Evolutionary conservation across 1,140 invertebrate species (phyloP).

Genomic region (Nasonia giraulti): DNA sequence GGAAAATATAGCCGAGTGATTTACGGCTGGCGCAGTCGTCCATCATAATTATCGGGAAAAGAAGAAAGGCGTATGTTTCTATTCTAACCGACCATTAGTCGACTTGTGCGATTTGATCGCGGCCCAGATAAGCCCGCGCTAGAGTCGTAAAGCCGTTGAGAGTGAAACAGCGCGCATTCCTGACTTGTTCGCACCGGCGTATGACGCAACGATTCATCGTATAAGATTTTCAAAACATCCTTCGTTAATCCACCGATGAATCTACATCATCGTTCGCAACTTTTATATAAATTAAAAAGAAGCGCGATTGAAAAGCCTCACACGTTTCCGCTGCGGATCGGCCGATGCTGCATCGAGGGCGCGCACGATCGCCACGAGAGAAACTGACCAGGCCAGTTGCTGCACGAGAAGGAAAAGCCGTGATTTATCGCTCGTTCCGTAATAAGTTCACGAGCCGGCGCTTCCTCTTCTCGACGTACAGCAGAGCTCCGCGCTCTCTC

Average conservation of each 20-base stretch:
- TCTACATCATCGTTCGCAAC: background rate
- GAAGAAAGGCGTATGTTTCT: slow-evolving; percentile 36
- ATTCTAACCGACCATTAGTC: slow-evolving; percentile 20
- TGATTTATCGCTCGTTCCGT: slow-evolving; percentile 38
- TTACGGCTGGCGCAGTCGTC: background rate
- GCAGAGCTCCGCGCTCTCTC: background rate
- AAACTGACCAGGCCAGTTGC: slow-evolving; percentile 8
- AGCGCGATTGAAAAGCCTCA: too few species aligned
- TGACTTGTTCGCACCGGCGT: background rate
- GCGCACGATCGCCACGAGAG: background rate
- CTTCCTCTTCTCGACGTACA: slow-evolving; percentile 22
- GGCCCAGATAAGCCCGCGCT: slow-evolving; percentile 14
- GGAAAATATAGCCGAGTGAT: slow-evolving; percentile 5
- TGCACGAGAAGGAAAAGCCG: slow-evolving; percentile 27
- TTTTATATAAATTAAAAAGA: background rate
- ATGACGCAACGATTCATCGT: slow-evolving; percentile 15
- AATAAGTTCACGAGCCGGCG: slow-evolving; percentile 38
- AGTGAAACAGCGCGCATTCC: slow-evolving; percentile 13
- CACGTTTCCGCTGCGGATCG: too few species aligned
- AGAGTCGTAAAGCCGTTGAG: background rate
- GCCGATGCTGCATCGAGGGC: background rate
- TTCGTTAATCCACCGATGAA: background rate
- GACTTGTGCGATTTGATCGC: slow-evolving; percentile 24
- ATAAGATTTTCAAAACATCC: background rate
- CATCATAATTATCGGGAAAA: slow-evolving; percentile 14